A percentile compares a stretch with the other conserved stretches of the same genome.
These are phyloP conservation scores for Hetaerina titia DNA, from an alignment of 2,888 invertebrate genomes.

Conservation along the genomic window DNA sequence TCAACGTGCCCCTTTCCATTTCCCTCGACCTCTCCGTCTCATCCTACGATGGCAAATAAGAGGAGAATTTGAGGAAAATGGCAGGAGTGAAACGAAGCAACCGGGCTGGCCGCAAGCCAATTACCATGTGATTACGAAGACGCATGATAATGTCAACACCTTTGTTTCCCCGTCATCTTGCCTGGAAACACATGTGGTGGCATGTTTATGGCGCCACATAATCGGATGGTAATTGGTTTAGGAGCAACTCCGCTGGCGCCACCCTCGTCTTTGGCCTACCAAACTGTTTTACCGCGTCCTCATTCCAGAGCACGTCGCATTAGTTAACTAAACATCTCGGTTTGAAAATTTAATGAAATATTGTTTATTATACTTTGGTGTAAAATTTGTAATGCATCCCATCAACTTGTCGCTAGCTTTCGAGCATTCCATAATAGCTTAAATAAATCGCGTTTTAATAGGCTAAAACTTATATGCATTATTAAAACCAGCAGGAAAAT, in stretches of 20 bases:
- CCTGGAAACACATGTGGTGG: not conserved
- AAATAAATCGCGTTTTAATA: too few species aligned
- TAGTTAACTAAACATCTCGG: not conserved
- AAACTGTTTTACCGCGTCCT: not conserved
- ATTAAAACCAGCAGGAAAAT: too few species aligned
- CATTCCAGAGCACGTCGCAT: not conserved
- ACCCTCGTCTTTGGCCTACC: not conserved
- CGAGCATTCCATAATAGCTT: too few species aligned
- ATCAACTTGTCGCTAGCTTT: not conserved
- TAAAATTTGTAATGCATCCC: not conserved
- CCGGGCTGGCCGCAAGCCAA: not conserved
- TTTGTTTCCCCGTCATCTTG: not conserved
- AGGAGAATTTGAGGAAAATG: too few species aligned
- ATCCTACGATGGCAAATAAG: not conserved
- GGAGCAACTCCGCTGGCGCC: not conserved
- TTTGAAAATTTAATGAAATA: not conserved
- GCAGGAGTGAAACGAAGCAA: not conserved
- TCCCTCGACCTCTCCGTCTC: not conserved
- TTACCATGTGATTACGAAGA: slow-evolving; percentile 5
- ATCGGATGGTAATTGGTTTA: not conserved
- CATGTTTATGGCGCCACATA: slow-evolving; percentile 10
- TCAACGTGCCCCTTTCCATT: not conserved
- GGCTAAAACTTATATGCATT: too few species aligned
- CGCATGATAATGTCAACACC: not conserved
- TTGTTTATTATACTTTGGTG: not conserved